Percentiles rank a stretch among this genome's conserved stretches.
Evolutionary conservation across 2,888 invertebrate species (phyloP).

Genomic region (Malacosoma neustria): DNA sequence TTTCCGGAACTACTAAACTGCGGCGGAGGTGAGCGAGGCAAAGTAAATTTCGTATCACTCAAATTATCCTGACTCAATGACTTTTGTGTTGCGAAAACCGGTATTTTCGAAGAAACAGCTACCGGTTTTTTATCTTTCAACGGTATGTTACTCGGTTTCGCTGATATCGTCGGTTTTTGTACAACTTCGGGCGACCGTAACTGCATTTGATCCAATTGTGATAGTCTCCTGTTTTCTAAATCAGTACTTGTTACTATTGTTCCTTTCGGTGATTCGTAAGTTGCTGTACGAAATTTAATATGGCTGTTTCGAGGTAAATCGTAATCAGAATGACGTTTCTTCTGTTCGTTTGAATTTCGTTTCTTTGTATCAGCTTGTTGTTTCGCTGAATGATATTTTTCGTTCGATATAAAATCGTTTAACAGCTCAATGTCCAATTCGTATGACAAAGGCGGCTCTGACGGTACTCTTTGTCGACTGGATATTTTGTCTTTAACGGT

Average conservation of each 20-base stretch:
- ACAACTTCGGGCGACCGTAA: conserved; percentile 36
- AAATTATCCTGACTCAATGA: conserved; percentile 68
- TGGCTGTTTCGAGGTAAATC: conserved; percentile 71
- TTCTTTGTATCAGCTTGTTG: conserved; percentile 48
- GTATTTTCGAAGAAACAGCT: conserved; percentile 66
- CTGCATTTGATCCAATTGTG: conserved; percentile 69
- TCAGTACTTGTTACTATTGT: conserved; percentile 71
- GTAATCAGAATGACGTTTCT: conserved; percentile 68
- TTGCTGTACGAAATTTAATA: conserved; percentile 78
- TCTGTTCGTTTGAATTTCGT: conserved; percentile 54
- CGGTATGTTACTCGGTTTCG: conserved; percentile 66
- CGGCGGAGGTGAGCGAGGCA: conserved; percentile 57
- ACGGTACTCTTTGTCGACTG: conserved; percentile 52
- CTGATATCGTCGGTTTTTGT: conserved; percentile 51
- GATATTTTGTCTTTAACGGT: conserved; percentile 47
- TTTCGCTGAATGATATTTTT: conserved; percentile 56
- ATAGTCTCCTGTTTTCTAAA: conserved; percentile 70
- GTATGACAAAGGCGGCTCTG: conserved; percentile 51
- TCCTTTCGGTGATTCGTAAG: conserved; percentile 75
- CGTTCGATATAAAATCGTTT: conserved; percentile 66
- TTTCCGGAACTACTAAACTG: conserved; percentile 57
- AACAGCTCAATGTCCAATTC: conserved; percentile 59
- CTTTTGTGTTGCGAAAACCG: conserved; percentile 64
- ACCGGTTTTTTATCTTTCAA: conserved; percentile 44
- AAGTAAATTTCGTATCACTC: conserved; percentile 47